A percentile compares a stretch with the other conserved stretches of the same genome.
These are phyloP conservation scores for Cherax quadricarinatus DNA, from an alignment of 1,140 invertebrate genomes.

Conservation along the genomic window DNA sequence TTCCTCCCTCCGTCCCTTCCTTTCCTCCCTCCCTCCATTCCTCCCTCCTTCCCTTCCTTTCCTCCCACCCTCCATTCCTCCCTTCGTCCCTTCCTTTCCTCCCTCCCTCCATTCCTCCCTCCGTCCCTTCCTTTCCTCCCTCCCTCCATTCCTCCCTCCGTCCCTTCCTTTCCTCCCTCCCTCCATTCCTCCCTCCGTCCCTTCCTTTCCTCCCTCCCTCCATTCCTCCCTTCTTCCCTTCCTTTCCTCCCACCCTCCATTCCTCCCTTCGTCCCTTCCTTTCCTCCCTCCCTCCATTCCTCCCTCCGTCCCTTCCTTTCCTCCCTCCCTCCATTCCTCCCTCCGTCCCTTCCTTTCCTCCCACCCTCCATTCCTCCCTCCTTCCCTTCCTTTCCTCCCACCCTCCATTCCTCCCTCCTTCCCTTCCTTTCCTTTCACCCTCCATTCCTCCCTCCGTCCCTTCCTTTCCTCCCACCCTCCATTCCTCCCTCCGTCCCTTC, in stretches of 20 bases:
- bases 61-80: background rate
- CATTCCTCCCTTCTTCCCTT: background rate
- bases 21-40: background rate
- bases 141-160: background rate
- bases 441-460: background rate
- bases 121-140: background rate
- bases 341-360: background rate
- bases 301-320: background rate
- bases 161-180: background rate
- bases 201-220: background rate
- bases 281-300: background rate
- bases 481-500: background rate
- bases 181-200: no score
- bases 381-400: background rate
- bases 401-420: no score
- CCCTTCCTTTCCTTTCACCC: background rate
- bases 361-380: background rate
- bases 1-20: background rate
- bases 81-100: background rate
- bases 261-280: background rate
- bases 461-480: background rate
- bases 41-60: background rate
- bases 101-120: no score
- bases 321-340: no score
- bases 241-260: background rate